A percentile compares a stretch with the other conserved stretches of the same genome.
Evolutionary conservation across 2,797 vertebrate genomes (phyloP).

Genomic region (Ciconia nigra): DNA sequence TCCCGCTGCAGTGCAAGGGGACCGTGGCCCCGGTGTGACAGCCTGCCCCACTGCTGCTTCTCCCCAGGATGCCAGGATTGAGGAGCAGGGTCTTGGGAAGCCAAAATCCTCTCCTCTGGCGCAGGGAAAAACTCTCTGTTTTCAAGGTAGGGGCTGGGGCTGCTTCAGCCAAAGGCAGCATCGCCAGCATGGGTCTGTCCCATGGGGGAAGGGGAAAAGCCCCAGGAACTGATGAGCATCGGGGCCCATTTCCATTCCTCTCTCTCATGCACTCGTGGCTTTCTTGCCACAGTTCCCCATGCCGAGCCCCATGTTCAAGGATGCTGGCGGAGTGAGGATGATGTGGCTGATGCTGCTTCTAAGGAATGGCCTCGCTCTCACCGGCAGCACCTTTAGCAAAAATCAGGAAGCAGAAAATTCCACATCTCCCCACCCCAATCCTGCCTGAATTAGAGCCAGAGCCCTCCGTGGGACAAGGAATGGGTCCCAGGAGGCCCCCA

Average conservation of each 20-base stretch:
- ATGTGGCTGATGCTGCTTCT: background rate
- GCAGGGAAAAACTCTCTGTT: fast-evolving
- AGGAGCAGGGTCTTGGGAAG: background rate
- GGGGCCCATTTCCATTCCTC: background rate
- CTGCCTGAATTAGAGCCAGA: background rate
- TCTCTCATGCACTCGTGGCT: fast-evolving
- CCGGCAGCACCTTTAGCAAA: background rate
- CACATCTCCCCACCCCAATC: background rate
- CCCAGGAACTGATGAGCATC: fast-evolving
- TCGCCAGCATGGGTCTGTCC: background rate
- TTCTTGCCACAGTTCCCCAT: background rate
- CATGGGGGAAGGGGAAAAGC: fast-evolving
- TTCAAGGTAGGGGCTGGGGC: background rate
- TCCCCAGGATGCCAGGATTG: background rate
- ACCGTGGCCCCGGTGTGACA: background rate
- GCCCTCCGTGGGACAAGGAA: background rate
- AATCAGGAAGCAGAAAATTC: background rate
- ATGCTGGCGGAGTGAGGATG: background rate
- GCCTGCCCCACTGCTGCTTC: background rate
- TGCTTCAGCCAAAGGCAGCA: background rate
- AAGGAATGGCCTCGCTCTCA: fast-evolving
- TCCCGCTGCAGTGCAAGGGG: background rate
- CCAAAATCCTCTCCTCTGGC: background rate
- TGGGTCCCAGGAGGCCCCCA: background rate
- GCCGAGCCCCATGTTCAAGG: fast-evolving